Base-by-base conservation (phyloP, 92 coral and sea anemone genomes). In the Bergia puertoricense region DNA sequence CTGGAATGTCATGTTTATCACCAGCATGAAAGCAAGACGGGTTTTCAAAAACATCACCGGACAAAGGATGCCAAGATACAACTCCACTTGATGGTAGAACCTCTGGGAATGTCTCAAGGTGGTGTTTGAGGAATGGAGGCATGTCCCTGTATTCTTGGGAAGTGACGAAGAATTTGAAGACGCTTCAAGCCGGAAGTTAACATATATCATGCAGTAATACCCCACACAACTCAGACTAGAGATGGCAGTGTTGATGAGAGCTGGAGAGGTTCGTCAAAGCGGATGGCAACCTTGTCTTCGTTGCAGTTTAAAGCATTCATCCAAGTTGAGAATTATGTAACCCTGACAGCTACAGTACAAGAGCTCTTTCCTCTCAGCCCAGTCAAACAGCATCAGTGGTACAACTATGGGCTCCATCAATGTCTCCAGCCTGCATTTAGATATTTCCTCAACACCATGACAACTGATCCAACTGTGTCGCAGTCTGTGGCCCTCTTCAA, bases 211-310 rank as follows among this genome's bases (percentile, higher is more conserved):
- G 76, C 92, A 82, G 68, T 84, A 81, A 90, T 51, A 37, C 76
- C 62, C 82, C 45, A 66, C 79, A 75, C 59, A 86, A 72, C 67
- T 90, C 57, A 80, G 87, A 68, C 51, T 90, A 80, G 88, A 90
- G 88, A 38, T 86, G 81, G 84, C 92, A 50, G 92, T n/a, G 30
- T 39, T 85, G 89, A 79, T 90, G 85, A 30, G 92, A 90, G 56
- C 57, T 85, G 85, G 92, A 46, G 89, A 86, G 74, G 85, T 90
- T 85, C 73, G 92, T 90, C 14, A 90, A 90, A 84, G 91, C 88
- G 38, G 86, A 90, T 85, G 92, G 89, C 20, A n/a, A 15, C 86
- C 86, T 90, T 66, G 89, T 79, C 75, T 85, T 86, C 51, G 30
- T 30, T 0, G 30, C 30, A 30, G 30, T 30, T 30, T 30, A 30